Evolutionary conservation across 2,797 vertebrate species (phyloP).

Genomic region (Aeoliscus strigatus): DNA sequence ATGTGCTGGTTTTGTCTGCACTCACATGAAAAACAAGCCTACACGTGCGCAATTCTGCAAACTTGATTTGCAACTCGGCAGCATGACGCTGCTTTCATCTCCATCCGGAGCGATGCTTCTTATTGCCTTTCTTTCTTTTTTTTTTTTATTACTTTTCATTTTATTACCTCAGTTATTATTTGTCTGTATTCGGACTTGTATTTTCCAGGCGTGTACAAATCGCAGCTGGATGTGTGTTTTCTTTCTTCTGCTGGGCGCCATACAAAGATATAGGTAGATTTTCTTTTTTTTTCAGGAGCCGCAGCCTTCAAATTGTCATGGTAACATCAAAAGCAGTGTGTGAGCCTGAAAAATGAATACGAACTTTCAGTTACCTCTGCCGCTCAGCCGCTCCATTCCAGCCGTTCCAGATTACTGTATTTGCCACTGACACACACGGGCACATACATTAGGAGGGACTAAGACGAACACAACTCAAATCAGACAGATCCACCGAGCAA

Average conservation of each 20-base stretch:
- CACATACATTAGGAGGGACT: constrained; percentile 13
- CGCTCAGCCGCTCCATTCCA: constrained; percentile 25
- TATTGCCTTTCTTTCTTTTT: constrained; percentile 1
- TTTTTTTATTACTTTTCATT: constrained; percentile 2
- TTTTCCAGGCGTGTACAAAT: no score
- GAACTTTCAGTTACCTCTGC: constrained; percentile 29
- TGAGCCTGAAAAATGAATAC: constrained; percentile 18
- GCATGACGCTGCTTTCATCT: constrained; percentile 1
- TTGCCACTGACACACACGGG: constrained; percentile 32
- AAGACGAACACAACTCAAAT: constrained; percentile 33
- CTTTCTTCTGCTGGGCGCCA: neutral
- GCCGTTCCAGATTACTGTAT: constrained; percentile 39
- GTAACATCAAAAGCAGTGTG: constrained; percentile 19
- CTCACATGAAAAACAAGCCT: constrained; percentile 9
- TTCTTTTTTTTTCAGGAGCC: neutral
- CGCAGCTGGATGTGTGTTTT: neutral
- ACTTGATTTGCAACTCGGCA: neutral
- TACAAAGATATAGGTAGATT: neutral
- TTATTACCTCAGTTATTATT: no score
- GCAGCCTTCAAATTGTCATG: constrained; percentile 27
- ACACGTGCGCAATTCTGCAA: no score
- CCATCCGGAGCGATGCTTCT: neutral
- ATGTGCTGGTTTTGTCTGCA: constrained; percentile 1
- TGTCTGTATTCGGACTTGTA: no score
- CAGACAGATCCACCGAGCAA: constrained; percentile 42